Conservation (phyloP, 2,113 vertebrate species). For the Erpornis zantholeuca region DNA sequence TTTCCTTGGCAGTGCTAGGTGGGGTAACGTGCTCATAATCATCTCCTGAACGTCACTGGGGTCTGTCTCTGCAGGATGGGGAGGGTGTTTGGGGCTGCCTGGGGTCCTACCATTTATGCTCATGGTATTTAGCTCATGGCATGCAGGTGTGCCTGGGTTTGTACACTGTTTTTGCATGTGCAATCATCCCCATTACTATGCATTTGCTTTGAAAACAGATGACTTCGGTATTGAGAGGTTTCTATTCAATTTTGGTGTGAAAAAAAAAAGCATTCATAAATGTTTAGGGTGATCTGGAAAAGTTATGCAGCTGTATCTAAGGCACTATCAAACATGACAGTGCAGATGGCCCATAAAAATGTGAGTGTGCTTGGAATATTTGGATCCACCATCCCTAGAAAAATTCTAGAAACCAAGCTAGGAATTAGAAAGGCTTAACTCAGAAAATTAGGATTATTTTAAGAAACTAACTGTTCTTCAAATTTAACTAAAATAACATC, state of each 20-base stretch:
- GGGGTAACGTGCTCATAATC: background rate
- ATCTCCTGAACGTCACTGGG: background rate
- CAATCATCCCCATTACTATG: background rate
- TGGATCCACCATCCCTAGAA: background rate
- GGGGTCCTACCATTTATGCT: background rate
- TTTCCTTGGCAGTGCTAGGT: constrained; percentile 28
- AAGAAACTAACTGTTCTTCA: background rate
- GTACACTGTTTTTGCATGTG: fast-evolving
- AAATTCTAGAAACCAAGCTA: background rate
- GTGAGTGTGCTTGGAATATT: background rate
- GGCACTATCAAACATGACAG: background rate
- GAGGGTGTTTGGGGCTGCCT: background rate
- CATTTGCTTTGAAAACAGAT: background rate
- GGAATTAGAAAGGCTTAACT: background rate
- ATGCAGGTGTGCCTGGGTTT: background rate
- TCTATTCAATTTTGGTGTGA: background rate
- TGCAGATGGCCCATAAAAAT: background rate
- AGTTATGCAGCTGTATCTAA: background rate
- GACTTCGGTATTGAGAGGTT: background rate
- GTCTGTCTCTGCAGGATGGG: background rate
- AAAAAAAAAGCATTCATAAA: background rate
- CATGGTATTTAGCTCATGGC: background rate
- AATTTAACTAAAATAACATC: background rate
- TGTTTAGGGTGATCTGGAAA: background rate
- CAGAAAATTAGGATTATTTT: background rate